phyloP scores from a whole-genome alignment of 2,888 invertebrate genomes.

The Doris montereyensis region DNA sequence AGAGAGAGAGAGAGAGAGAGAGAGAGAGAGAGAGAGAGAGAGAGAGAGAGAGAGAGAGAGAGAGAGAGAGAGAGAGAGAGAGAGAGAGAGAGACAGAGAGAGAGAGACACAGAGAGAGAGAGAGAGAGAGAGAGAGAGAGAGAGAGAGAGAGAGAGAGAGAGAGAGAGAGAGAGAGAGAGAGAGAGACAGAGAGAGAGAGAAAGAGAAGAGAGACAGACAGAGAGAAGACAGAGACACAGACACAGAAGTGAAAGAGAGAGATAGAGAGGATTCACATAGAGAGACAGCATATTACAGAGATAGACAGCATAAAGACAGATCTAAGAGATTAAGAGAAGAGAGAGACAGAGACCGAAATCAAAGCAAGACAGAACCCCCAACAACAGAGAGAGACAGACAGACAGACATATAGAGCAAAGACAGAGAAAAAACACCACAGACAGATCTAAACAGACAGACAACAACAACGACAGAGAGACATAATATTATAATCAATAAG shows the following conservation, averaged over 20 bases:
- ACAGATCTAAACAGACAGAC: too few species aligned
- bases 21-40: slow-evolving; percentile 4
- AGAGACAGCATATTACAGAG: not conserved
- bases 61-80: not conserved
- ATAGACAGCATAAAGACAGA: not conserved
- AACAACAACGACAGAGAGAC: too few species aligned
- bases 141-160: not conserved
- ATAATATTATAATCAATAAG: too few species aligned
- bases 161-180: not conserved
- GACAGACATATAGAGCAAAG: too few species aligned
- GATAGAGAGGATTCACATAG: not conserved
- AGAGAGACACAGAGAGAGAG: not conserved
- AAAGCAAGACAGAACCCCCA: too few species aligned
- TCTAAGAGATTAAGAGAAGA: not conserved
- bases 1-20: not conserved
- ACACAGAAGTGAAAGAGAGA: not conserved
- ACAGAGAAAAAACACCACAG: too few species aligned
- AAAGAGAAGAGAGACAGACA: not conserved
- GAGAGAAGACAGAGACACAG: not conserved
- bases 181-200: not conserved
- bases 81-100: not conserved
- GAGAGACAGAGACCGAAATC: not conserved
- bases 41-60: slow-evolving; percentile 4
- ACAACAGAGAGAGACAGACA: too few species aligned
- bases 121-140: not conserved